A percentile compares a stretch with the other conserved stretches of the same genome.
phyloP scores from a whole-genome alignment of 2,888 invertebrate genomes.

The Spilarctia lutea region DNA sequence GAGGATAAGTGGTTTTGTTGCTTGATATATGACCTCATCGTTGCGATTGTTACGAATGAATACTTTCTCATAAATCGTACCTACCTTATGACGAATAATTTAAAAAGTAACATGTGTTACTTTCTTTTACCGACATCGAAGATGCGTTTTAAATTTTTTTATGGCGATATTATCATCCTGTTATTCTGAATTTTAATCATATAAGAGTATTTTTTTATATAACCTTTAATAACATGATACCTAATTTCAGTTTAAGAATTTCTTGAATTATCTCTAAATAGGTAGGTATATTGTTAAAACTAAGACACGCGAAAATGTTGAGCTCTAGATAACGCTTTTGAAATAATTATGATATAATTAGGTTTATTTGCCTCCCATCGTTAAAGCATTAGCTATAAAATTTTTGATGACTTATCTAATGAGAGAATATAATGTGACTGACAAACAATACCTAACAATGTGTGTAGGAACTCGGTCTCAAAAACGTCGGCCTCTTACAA shows the following conservation, averaged over 20 bases:
- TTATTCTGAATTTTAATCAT: background rate
- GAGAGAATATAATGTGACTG: conserved; percentile 11
- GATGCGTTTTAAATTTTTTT: background rate
- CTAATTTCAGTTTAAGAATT: background rate
- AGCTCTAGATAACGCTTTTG: background rate
- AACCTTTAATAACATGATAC: background rate
- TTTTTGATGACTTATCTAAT: conserved; percentile 17
- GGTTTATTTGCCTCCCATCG: conserved; percentile 12
- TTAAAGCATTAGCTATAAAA: conserved; percentile 9
- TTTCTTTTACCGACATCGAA: background rate
- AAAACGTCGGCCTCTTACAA: background rate
- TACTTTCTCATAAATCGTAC: conserved; percentile 1
- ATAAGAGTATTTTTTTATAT: background rate
- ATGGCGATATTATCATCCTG: background rate
- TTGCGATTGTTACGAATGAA: background rate
- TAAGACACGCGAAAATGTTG: background rate
- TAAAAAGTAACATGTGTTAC: background rate
- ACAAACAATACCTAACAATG: conserved; percentile 14
- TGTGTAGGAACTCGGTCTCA: background rate
- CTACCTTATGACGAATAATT: background rate
- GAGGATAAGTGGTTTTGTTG: background rate
- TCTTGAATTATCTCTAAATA: background rate
- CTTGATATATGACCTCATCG: background rate
- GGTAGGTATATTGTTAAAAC: background rate
- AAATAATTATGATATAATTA: conserved; percentile 1